A percentile compares a stretch with the other conserved stretches of the same genome.
Conservation (phyloP, 2,888 invertebrate species). For the Capitulum mitella region DNA sequence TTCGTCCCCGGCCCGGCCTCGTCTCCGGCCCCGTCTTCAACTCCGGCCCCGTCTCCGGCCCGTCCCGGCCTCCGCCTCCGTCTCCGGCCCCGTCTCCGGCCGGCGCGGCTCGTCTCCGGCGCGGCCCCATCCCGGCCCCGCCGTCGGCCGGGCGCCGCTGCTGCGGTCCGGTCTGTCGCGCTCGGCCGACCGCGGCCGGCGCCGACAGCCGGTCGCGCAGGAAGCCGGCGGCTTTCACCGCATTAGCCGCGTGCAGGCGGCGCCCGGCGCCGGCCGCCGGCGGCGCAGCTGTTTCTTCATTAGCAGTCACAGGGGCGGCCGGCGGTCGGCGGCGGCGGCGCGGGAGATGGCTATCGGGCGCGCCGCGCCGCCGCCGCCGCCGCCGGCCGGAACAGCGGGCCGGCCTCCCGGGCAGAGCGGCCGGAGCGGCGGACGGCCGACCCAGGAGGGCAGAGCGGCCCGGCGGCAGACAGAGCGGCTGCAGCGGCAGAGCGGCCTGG, state of each 20-base stretch:
- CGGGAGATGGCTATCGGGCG: not conserved
- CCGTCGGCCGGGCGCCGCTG: not conserved
- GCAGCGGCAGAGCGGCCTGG: too few relatives aligned
- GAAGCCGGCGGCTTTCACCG: constrained; percentile 18
- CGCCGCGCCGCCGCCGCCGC: too few relatives aligned
- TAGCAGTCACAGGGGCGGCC: constrained; percentile 9
- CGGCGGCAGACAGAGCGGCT: not conserved
- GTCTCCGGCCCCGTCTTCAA: not conserved
- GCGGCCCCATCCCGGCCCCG: not conserved
- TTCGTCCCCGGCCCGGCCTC: not conserved
- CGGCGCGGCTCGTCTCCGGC: not conserved
- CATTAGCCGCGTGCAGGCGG: not conserved
- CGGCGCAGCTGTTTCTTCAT: constrained; percentile 10
- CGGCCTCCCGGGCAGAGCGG: not conserved
- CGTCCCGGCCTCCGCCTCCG: not conserved
- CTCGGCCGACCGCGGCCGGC: not conserved
- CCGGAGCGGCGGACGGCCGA: not conserved
- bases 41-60: not conserved
- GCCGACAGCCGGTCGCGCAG: not conserved
- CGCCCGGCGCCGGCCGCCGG: not conserved
- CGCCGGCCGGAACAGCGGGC: not conserved
- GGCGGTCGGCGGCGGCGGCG: constrained; percentile 16
- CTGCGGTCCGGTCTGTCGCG: not conserved
- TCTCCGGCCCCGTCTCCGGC: not conserved
- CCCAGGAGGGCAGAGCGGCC: too few relatives aligned